Evolutionary conservation across 2,113 vertebrate species (phyloP), one percentile per base, ranked within the genome.

Genomic region (Electrona antarctica): DNA sequence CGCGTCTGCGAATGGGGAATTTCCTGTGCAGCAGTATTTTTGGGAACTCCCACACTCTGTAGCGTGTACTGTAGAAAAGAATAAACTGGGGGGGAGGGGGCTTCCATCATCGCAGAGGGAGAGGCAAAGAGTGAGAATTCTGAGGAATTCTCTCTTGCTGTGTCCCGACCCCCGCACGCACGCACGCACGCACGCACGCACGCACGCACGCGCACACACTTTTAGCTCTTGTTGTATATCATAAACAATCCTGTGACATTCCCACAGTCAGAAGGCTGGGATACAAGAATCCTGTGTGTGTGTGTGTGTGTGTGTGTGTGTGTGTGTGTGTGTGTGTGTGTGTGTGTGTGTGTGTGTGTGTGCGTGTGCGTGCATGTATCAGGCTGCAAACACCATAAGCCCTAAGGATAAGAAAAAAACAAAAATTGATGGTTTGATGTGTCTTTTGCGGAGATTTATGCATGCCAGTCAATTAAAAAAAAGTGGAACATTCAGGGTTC

Each of bases 1-100:
- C 62, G 69, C 69, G 61, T 77, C 80, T 79, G 85, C 87, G 86
- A 91, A 91, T 90, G 86, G 87, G 92, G 92, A 92, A 93, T 93
- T 93, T 94, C 93, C 92, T 92, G 91, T 87, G 71, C 14, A 52
- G 54, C 84, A 81, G 85, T 92, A 92, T 92, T 92, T 41, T 92
- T 89, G 81, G 89, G 89, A 93, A 90, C 92, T 91, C 90, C 91
- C 85, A 88, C 89, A 87, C 86, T 91, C 45, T 14, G 84, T 79
- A 71, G 80, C 62, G 1, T 21, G 21, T 21, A 21, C 21, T 21
- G 21, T 21, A 21, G 21, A 21, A 21, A 2, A 21, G 2, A 21
- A 21, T 1, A 21, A 21, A 21, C 69, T 41, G 74, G 72, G 13
- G 54, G 28, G 55, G 61, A 72, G 33, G 33, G 33, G 33, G 33